These are phyloP conservation scores for Brachionus rubens DNA, from an alignment of 1,140 invertebrate genomes.

Conservation along the genomic window DNA sequence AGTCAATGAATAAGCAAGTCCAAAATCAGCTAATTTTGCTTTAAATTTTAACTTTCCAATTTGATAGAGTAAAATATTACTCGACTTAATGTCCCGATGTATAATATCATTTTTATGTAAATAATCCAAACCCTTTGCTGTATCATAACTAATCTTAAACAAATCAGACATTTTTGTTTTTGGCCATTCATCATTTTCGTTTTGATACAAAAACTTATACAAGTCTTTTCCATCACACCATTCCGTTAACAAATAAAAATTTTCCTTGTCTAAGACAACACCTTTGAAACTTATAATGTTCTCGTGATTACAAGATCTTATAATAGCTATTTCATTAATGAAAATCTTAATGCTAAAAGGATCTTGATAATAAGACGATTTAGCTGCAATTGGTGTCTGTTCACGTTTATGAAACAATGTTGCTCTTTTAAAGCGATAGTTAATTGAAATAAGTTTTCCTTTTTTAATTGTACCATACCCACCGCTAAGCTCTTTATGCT, in stretches of 20 bases:
- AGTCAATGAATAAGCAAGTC: not conserved
- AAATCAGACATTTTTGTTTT: not conserved
- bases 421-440: not conserved
- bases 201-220: not conserved
- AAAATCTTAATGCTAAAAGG: not conserved
- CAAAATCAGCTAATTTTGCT: not conserved
- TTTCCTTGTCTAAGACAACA: not conserved
- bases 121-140: not conserved
- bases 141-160: not conserved
- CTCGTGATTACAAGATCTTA: slow-evolving; percentile 4
- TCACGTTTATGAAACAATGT: not conserved
- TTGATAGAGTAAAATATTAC: not conserved
- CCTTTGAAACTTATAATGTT: slow-evolving; percentile 7
- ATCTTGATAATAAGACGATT: not conserved
- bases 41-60: not conserved
- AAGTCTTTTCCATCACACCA: not conserved
- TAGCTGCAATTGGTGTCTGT: not conserved
- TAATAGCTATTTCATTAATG: not conserved
- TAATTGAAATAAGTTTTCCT: not conserved
- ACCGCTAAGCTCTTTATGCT: not conserved
- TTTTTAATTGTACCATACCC: not conserved
- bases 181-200: not conserved
- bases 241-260: not conserved
- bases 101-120: not conserved
- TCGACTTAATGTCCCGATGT: not conserved